Evolutionary conservation across 2,797 vertebrate species (phyloP).

Genomic region (Dicrostonyx torquatus): DNA sequence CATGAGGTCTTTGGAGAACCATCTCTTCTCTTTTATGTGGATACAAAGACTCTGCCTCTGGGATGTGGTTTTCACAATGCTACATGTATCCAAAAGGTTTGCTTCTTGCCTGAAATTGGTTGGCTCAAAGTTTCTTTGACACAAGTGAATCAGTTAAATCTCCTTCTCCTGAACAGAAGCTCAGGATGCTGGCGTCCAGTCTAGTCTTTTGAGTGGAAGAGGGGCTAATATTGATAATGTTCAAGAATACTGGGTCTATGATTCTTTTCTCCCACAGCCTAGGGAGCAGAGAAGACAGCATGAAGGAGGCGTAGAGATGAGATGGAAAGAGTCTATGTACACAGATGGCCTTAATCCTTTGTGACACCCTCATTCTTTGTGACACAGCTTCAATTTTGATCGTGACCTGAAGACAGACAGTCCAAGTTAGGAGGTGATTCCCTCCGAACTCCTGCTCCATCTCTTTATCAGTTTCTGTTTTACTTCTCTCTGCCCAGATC

Average conservation of each 20-base stretch:
- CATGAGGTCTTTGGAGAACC: not conserved
- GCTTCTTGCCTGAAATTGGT: not conserved
- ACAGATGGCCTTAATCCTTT: not conserved
- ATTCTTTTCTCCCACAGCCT: not conserved
- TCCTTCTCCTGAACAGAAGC: not conserved
- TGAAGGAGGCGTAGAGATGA: not conserved
- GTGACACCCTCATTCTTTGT: not conserved
- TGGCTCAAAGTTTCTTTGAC: not conserved
- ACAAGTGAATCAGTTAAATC: conserved; percentile 5
- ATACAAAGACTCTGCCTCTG: not conserved
- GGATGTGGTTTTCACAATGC: not conserved
- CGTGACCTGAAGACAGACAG: not conserved
- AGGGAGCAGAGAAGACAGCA: not conserved
- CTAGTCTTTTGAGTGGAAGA: not conserved
- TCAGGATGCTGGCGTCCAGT: not conserved
- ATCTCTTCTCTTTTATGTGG: not conserved
- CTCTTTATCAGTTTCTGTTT: not conserved
- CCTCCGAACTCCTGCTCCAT: not conserved
- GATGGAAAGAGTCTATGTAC: not conserved
- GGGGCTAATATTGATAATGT: not conserved
- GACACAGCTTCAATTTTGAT: not conserved
- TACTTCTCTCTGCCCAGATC: not conserved
- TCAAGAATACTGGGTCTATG: not conserved
- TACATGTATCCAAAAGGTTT: not conserved
- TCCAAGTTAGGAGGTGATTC: not conserved